phyloP scores from a whole-genome alignment of 92 coral and sea anemone species.

The Heliopora coerulea region DNA sequence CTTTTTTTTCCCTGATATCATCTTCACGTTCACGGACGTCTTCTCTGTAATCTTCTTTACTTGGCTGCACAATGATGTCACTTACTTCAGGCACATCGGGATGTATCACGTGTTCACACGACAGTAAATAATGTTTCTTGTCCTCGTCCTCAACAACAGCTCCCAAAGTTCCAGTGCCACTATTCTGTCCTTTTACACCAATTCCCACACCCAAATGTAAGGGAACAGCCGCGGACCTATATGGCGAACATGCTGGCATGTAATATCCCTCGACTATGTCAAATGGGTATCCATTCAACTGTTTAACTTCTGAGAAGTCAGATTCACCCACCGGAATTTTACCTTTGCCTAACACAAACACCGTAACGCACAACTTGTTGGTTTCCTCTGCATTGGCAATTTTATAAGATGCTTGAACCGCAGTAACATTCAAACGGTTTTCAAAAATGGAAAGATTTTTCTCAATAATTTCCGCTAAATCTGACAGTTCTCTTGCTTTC shows the following conservation, averaged over 20 bases:
- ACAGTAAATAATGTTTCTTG: slow-evolving; percentile 16
- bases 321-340: slow-evolving; percentile 48
- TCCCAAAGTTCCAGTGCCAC: no score
- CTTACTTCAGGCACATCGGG: no score
- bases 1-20: no score
- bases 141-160: no score
- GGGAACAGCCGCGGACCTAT: not conserved
- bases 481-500: not conserved
- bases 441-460: slow-evolving; percentile 8
- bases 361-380: slow-evolving; percentile 27
- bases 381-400: slow-evolving; percentile 22
- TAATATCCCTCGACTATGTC: slow-evolving; percentile 48
- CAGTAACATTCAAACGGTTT: slow-evolving; percentile 22
- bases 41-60: no score
- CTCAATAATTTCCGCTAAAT: slow-evolving; percentile 11
- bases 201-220: slow-evolving; percentile 37
- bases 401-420: slow-evolving; percentile 32
- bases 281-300: slow-evolving; percentile 3
- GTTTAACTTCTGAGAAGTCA: not conserved
- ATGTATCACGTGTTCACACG: slow-evolving; percentile 43
- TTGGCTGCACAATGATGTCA: no score
- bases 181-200: slow-evolving; percentile 9
- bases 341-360: slow-evolving; percentile 56
- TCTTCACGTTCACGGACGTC: no score
- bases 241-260: not conserved